Base-by-base conservation (phyloP, 2,113 vertebrate genomes). In the Sisor rabdophorus region DNA sequence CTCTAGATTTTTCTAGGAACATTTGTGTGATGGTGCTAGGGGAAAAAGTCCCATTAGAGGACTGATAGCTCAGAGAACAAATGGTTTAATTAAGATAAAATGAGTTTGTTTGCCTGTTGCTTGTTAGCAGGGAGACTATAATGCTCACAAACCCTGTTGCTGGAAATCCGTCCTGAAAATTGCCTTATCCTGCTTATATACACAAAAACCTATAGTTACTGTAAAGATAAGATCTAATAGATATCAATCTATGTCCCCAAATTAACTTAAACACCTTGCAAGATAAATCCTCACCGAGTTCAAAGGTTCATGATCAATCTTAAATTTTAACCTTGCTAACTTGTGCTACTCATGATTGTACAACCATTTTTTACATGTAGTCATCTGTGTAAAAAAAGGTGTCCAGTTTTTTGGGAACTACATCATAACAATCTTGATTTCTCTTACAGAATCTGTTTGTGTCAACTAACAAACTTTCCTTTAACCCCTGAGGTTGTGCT, bases 91-190 rank as follows among this genome's bases (percentile, higher is more conserved):
- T 58, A 56, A 44, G 68, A 68, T 53, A 44, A 67, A 59, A 50
- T 24, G 32, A 24, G 28, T 65, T 55, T 3, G 22, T 40, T 40
- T 55, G 8, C 60, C 20, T 2, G 9, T 30, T 52, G 56, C 44
- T 67, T 8, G 22, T 67, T 67, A 52, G 65, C 47, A 52, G 24
- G 4, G 47, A 44, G 40, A 52, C 24, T 10, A 15, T 20, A 72
- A 54, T 72, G 70, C 32, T 72, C 70, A 72, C 32, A 19, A 58
- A 72, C 53, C 53, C 30, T 72, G 70, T 72, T n/a, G 70, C 70
- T 72, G 70, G 70, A 72, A 28, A 69, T 69, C 47, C 10, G 26
- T 52, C 24, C 65, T 22, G 19, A 28, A 24, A 67, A 67, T 67
- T 67, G 63, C 63, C 15, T 67, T 50, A 11, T 67, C 13, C 44